These are phyloP conservation scores for Agrochola litura DNA, from an alignment of 2,888 invertebrate species.

Conservation along the genomic window DNA sequence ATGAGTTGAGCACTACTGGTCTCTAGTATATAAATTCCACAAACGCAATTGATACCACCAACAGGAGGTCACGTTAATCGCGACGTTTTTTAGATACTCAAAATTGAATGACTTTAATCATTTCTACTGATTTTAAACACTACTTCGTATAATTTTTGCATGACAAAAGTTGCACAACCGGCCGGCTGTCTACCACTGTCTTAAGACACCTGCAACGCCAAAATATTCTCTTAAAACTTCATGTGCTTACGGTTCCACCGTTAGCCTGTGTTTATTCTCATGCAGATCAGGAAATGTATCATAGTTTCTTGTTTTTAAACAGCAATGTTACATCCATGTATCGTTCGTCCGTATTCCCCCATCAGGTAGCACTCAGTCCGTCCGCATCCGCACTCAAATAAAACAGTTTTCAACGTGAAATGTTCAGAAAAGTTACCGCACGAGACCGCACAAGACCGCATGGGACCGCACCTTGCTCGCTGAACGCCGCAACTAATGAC, in stretches of 20 bases:
- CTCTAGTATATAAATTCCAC: too few species aligned
- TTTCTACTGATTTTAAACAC: too few species aligned
- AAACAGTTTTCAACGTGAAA: constrained; percentile 76
- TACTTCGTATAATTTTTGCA: too few species aligned
- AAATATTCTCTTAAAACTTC: too few species aligned
- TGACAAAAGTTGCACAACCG: too few species aligned
- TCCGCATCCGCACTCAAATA: constrained; percentile 72
- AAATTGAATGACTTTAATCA: too few species aligned
- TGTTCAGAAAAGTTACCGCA: constrained; percentile 70
- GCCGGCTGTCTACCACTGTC: too few species aligned
- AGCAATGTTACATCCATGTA: neutral
- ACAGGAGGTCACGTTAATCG: too few species aligned
- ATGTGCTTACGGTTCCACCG: neutral
- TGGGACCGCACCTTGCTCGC: constrained; percentile 35
- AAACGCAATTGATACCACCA: too few species aligned
- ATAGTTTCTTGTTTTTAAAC: neutral
- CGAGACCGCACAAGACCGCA: constrained; percentile 15
- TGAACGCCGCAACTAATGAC: constrained; percentile 55
- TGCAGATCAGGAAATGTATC: neutral
- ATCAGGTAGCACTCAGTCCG: constrained; percentile 68
- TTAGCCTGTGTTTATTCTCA: neutral
- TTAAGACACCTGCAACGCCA: too few species aligned
- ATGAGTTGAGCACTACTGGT: too few species aligned
- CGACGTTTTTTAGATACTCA: too few species aligned
- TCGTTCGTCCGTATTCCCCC: constrained; percentile 47